Evolutionary conservation across 1,140 invertebrate species (phyloP).

Genomic region (Helicorthomorpha holstii): DNA sequence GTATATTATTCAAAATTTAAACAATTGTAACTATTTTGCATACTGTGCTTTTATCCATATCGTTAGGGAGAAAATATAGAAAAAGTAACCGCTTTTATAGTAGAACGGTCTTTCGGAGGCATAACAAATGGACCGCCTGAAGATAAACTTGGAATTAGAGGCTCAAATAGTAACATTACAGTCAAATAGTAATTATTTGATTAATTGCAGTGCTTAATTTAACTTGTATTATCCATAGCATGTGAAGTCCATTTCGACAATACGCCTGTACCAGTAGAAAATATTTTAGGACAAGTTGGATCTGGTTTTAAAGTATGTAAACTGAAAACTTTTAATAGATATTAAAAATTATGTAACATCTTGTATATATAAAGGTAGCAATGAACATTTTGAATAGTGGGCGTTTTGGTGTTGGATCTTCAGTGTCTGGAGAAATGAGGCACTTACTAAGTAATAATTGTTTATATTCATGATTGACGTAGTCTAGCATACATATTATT

Average conservation of each 20-base stretch:
- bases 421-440: constrained; percentile 25
- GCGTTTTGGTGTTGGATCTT: constrained; percentile 23
- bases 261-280: constrained; percentile 34
- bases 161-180: constrained; percentile 28
- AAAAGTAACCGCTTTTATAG: constrained; percentile 36
- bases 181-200: neutral
- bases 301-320: constrained; percentile 14
- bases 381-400: constrained; percentile 8
- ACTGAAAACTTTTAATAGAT: neutral
- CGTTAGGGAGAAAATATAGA: constrained; percentile 29
- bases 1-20: constrained; percentile 17
- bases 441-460: constrained; percentile 19
- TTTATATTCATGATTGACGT: neutral
- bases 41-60: no score
- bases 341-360: constrained; percentile 1
- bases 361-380: constrained; percentile 12
- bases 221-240: neutral
- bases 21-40: no score
- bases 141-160: constrained; percentile 41
- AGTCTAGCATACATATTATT: constrained; percentile 15
- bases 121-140: constrained; percentile 35
- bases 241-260: constrained; percentile 37
- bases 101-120: constrained; percentile 31
- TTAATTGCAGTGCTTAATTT: neutral
- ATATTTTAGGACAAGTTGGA: constrained; percentile 29